phyloP scores from a whole-genome alignment of 2,113 vertebrate genomes.

The Syrmaticus mikado region DNA sequence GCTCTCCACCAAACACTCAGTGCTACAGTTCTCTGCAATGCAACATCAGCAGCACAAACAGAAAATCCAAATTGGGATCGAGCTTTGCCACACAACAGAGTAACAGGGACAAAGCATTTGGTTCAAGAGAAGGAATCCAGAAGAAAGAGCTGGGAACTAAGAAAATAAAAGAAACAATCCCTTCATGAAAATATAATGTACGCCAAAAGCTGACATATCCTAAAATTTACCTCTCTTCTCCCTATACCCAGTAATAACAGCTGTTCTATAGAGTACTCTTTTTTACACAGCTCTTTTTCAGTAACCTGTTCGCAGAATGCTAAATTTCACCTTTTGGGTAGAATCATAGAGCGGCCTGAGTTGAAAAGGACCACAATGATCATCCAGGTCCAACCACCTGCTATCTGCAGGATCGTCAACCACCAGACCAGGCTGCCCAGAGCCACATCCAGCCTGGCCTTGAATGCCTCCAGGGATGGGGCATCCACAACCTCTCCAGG shows the following conservation, averaged over 20 bases:
- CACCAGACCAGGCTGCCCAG: no score
- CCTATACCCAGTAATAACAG: not conserved
- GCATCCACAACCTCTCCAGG: no score
- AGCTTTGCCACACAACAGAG: not conserved
- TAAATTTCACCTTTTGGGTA: not conserved
- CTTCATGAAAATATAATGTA: not conserved
- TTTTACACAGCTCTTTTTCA: not conserved
- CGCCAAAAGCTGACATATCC: not conserved
- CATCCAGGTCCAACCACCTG: no score
- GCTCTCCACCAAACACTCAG: not conserved
- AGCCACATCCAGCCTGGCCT: no score
- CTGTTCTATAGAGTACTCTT: not conserved
- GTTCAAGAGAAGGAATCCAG: not conserved
- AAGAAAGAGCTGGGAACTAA: not conserved
- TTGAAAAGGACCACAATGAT: no score
- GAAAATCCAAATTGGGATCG: not conserved
- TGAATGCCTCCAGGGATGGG: no score
- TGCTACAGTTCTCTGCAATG: not conserved
- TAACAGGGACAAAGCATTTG: not conserved
- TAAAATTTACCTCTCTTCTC: not conserved
- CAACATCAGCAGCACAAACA: not conserved
- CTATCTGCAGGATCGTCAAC: no score
- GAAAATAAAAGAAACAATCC: not conserved
- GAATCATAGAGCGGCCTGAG: no score
- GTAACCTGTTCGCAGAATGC: not conserved